Evolutionary conservation across 1,140 invertebrate genomes (phyloP), one percentile per base, ranked within the genome.

Genomic region (Reticulitermes speratus): DNA sequence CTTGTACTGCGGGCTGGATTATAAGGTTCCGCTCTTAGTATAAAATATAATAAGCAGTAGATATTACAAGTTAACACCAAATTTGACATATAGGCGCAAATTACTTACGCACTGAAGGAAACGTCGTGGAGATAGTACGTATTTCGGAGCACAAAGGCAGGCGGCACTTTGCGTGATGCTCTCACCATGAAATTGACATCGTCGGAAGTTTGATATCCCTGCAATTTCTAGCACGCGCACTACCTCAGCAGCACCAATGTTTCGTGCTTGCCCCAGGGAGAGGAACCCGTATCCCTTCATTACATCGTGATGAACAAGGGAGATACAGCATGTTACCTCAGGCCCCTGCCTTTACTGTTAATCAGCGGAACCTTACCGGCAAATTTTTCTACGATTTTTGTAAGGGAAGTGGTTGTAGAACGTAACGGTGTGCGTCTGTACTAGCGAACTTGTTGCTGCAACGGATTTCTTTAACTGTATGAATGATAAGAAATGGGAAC

Each of bases 261-360:
- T 75, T 25, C 65, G 65, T 75, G 65, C 65, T 75, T 25, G 65
- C 65, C 65, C 65, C 65, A 25, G 65, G 65, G 65, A 75, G 65
- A 25, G 14, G 65, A 75, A 75, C n/a, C 65, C 65, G 65, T 30
- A 75, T 75, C 65, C 65, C 65, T 75, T 75, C 65, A 75, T 75
- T 75, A 75, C n/a, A 30, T 30, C n/a, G 25, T 75, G 65, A 75
- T 75, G 65, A 75, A 75, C 65, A 75, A 75, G 65, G 65, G 65
- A 75, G 25, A 30, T 30, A 30, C 25, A 11, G 8, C 65, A n/a
- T 75, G 65, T 8, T 30, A 75, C 7, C 65, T 0, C n/a, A 30
- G 65, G 65, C n/a, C 65, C 65, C 65, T 21, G 16, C 3, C 7
- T 16, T 25, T 30, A 75, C 65, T 25, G 65, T 16, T 75, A 65